Evolutionary conservation across 2,888 invertebrate genomes (phyloP).

Genomic region (Tipula vernalis): DNA sequence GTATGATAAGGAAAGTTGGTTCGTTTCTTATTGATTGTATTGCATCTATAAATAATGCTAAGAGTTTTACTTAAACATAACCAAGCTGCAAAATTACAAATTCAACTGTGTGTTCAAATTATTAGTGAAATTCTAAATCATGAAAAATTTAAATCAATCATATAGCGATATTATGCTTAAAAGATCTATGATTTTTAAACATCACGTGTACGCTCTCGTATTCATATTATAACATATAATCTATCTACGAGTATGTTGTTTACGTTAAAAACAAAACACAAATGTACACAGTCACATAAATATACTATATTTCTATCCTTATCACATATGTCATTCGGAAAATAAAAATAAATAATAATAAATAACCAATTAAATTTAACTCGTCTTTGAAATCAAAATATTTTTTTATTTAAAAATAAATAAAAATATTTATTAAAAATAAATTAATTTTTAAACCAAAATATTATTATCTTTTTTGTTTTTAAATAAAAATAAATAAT

Average conservation of each 20-base stretch:
- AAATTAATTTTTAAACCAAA: neutral
- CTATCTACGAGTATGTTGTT: neutral
- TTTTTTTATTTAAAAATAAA: neutral
- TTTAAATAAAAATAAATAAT: neutral
- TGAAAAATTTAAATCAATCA: no score
- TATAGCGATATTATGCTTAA: no score
- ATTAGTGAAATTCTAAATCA: no score
- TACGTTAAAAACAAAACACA: neutral
- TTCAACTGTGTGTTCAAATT: no score
- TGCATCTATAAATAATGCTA: no score
- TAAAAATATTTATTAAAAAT: neutral
- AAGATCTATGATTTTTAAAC: neutral
- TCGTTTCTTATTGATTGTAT: no score
- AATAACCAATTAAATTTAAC: neutral
- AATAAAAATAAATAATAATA: neutral
- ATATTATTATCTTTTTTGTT: neutral
- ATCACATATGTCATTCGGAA: neutral
- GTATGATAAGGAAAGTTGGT: no score
- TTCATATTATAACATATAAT: neutral
- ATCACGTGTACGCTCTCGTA: neutral
- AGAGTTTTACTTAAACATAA: no score
- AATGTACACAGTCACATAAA: neutral
- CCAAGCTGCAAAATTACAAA: no score
- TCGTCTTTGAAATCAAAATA: constrained; percentile 4
- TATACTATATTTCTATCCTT: neutral